A percentile compares a stretch with the other conserved stretches of the same genome.
Evolutionary conservation across 2,797 vertebrate species (phyloP).

Genomic region (Poecilia velifera): DNA sequence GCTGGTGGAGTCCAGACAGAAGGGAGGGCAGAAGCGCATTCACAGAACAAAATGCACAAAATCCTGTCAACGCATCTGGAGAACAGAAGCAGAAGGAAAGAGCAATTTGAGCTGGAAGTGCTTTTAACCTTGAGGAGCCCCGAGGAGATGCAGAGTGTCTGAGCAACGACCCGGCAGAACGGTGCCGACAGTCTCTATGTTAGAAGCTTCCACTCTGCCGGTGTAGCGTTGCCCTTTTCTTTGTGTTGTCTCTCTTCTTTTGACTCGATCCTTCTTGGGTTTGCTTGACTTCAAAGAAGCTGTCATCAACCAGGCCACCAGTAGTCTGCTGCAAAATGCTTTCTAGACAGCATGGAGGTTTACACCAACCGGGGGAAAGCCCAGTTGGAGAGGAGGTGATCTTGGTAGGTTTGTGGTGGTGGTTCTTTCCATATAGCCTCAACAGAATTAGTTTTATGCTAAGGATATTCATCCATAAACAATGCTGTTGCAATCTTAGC

Average conservation of each 20-base stretch:
- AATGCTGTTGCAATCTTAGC: background rate
- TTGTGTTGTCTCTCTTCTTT: background rate
- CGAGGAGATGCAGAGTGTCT: background rate
- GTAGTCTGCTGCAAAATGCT: background rate
- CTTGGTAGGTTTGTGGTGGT: background rate
- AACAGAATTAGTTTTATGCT: background rate
- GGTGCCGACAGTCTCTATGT: background rate
- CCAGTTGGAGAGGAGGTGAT: background rate
- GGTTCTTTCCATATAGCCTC: background rate
- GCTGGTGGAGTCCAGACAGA: background rate
- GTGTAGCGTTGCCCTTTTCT: background rate
- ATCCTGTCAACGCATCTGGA: background rate
- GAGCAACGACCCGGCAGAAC: background rate
- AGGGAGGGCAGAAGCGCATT: background rate
- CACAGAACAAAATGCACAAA: background rate
- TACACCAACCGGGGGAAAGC: too few species aligned
- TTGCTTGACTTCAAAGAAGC: background rate
- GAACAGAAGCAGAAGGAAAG: background rate
- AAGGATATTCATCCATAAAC: background rate
- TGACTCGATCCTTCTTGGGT: background rate
- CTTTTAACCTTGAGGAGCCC: background rate
- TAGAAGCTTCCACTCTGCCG: background rate
- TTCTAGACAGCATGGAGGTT: background rate
- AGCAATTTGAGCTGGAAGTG: background rate
- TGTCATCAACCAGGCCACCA: background rate